Evolutionary conservation across 2,888 invertebrate genomes (phyloP).

Genomic region (Chirona hameri): DNA sequence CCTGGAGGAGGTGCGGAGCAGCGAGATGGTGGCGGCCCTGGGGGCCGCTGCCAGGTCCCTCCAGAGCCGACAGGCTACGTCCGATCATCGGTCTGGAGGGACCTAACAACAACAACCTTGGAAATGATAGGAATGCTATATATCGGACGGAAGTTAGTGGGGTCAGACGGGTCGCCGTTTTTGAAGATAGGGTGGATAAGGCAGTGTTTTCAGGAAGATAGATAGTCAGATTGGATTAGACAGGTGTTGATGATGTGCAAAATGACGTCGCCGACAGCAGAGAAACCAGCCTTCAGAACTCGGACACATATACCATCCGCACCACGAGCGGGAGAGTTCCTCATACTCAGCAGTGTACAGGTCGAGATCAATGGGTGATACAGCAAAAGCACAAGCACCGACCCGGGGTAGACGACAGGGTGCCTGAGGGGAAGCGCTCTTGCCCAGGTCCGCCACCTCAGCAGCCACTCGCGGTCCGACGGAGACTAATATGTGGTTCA

Average conservation of each 20-base stretch:
- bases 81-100: too few species aligned
- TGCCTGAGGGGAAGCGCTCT: background rate
- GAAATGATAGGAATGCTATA: background rate
- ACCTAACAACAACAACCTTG: too few species aligned
- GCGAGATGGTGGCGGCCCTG: too few species aligned
- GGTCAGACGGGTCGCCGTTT: background rate
- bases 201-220: background rate
- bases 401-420: background rate
- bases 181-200: background rate
- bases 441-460: too few species aligned
- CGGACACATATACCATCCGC: background rate
- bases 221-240: background rate
- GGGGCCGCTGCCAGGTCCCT: too few species aligned
- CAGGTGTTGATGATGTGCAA: background rate
- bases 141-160: background rate
- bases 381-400: background rate
- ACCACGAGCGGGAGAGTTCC: background rate
- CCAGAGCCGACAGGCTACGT: too few species aligned
- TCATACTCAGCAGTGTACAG: background rate
- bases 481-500: too few species aligned
- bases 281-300: background rate
- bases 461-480: too few species aligned
- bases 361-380: background rate
- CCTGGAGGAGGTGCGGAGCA: too few species aligned
- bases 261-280: background rate